Percentiles rank a stretch among this genome's conserved stretches.
Conservation (phyloP, 2,113 vertebrate species). For the Hippocampus guttulatus region DNA sequence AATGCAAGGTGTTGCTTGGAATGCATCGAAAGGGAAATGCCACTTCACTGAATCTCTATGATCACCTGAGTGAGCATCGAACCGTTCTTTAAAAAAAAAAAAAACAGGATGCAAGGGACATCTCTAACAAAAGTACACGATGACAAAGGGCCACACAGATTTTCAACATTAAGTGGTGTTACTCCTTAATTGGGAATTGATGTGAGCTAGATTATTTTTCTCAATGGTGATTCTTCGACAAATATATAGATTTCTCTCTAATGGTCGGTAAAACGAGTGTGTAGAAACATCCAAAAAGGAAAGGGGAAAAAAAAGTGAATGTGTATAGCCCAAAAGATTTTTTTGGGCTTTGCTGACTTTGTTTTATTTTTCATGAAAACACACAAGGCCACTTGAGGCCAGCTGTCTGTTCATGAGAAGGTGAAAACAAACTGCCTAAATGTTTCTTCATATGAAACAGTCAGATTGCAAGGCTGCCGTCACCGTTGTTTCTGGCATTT, state of each 20-base stretch:
- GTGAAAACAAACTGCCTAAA: slow-evolving; percentile 96
- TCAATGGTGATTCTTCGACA: slow-evolving; percentile 77
- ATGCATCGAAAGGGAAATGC: slow-evolving; percentile 53
- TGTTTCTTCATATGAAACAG: slow-evolving; percentile 99
- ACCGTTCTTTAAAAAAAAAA: too few relatives aligned
- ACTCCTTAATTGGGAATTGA: slow-evolving; percentile 43
- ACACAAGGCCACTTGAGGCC: slow-evolving; percentile 80
- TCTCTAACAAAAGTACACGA: not conserved
- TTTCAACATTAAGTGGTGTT: slow-evolving; percentile 47
- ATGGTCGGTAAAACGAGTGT: slow-evolving; percentile 73
- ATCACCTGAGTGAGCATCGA: not conserved
- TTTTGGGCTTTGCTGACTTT: slow-evolving; percentile 81
- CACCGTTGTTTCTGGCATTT: slow-evolving; percentile 98
- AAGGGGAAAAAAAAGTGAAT: slow-evolving; percentile 64
- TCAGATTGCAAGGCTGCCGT: slow-evolving; percentile 92
- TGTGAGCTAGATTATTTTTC: slow-evolving; percentile 64
- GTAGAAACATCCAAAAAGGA: slow-evolving; percentile 68
- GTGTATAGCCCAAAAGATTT: slow-evolving; percentile 76
- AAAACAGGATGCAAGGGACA: not conserved
- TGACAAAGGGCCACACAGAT: not conserved
- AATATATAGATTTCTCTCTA: slow-evolving; percentile 76
- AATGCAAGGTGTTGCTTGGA: slow-evolving; percentile 22
- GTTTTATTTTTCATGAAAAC: slow-evolving; percentile 96
- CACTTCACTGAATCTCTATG: slow-evolving; percentile 32
- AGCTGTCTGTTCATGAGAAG: slow-evolving; percentile 96